A percentile compares a stretch with the other conserved stretches of the same genome.
Conservation (phyloP, 2,888 invertebrate species). For the Conomelus anceps region DNA sequence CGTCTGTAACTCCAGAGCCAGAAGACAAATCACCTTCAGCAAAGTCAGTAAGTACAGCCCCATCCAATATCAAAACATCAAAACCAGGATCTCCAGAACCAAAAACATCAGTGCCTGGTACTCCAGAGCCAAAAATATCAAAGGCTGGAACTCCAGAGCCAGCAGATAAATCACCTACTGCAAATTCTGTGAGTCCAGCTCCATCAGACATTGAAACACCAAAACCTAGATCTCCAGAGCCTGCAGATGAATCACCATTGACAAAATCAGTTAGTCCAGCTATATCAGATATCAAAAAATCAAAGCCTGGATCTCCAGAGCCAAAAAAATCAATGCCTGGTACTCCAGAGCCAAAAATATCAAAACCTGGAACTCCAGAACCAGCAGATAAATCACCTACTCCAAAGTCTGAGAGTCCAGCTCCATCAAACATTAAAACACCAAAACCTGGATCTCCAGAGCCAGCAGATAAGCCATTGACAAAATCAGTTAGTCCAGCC, state of each 20-base stretch:
- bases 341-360: no score
- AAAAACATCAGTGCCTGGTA: background rate
- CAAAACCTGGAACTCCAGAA: no score
- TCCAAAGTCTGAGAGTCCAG: constrained; percentile 12
- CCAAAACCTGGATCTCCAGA: constrained; percentile 4
- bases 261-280: background rate
- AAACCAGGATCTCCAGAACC: background rate
- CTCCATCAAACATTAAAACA: background rate
- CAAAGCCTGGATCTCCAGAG: background rate
- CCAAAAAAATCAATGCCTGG: no score
- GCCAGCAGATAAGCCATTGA: background rate
- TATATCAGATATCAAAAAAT: background rate
- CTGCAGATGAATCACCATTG: background rate
- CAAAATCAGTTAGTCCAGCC: background rate
- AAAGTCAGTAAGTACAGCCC: background rate
- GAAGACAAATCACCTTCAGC: background rate
- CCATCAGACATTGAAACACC: background rate
- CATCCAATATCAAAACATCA: background rate
- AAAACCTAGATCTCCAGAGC: background rate
- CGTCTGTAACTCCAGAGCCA: background rate
- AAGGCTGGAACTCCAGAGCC: background rate
- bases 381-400: background rate
- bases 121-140: background rate
- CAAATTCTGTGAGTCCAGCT: background rate
- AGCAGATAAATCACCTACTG: background rate